Evolutionary conservation across 2,113 vertebrate species (phyloP).

Genomic region (Microcebus ravelobensis): DNA sequence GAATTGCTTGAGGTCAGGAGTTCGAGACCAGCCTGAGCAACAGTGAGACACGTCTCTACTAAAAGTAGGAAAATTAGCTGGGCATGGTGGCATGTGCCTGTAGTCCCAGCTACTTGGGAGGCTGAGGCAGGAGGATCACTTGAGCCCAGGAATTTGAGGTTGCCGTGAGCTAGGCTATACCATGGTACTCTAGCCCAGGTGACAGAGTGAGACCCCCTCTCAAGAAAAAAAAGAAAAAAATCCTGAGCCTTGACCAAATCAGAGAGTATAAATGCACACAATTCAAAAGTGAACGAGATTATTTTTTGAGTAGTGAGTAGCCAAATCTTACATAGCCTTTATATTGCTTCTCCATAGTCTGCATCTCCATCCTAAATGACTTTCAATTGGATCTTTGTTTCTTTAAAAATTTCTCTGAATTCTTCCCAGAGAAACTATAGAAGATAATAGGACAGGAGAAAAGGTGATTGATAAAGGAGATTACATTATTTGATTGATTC

Average conservation of each 20-base stretch:
- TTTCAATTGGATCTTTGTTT: not conserved
- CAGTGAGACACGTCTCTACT: too few species aligned
- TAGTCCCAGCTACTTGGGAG: too few species aligned
- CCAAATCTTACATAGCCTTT: not conserved
- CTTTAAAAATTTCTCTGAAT: not conserved
- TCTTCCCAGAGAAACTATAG: constrained; percentile 15
- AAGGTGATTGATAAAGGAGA: not conserved
- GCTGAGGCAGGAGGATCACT: too few species aligned
- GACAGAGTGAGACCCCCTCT: too few species aligned
- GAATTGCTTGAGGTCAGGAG: too few species aligned
- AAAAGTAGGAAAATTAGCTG: too few species aligned
- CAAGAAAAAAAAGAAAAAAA: not conserved
- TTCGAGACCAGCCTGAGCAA: too few species aligned
- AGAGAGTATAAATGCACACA: constrained; percentile 3
- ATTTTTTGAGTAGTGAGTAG: not conserved
- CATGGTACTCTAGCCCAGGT: too few species aligned
- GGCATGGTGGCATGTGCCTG: too few species aligned
- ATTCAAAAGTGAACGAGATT: not conserved
- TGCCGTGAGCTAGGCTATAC: too few species aligned
- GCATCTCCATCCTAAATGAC: not conserved
- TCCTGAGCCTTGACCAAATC: constrained; percentile 7
- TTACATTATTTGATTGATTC: not conserved
- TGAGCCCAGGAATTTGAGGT: too few species aligned
- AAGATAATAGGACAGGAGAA: constrained; percentile 24
- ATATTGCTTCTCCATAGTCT: constrained; percentile 8